A percentile compares a stretch with the other conserved stretches of the same genome.
phyloP scores from a whole-genome alignment of 2,113 vertebrate genomes.

The Arvicanthis niloticus region DNA sequence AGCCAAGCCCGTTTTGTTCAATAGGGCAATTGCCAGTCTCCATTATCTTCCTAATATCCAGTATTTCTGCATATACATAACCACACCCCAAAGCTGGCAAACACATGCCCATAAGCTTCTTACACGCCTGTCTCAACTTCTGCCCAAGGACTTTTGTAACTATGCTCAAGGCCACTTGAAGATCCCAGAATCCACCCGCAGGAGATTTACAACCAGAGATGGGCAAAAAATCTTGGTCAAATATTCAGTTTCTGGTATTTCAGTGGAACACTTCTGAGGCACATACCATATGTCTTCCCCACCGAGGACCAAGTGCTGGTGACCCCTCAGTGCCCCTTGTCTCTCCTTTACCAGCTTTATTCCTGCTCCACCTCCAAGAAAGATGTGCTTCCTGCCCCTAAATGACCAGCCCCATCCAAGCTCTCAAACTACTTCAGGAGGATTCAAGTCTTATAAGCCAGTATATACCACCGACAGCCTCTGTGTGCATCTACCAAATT shows the following conservation, averaged over 20 bases:
- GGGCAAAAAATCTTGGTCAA: background rate
- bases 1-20: background rate
- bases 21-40: background rate
- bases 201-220: background rate
- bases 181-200: background rate
- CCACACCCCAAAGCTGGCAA: background rate
- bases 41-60: no score
- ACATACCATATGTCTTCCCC: accelerated
- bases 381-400: background rate
- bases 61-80: background rate
- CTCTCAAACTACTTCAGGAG: background rate
- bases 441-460: background rate
- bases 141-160: background rate
- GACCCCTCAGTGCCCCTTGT: background rate
- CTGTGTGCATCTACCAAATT: background rate
- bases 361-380: background rate
- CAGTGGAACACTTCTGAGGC: background rate
- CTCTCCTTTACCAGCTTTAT: background rate
- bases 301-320: no score
- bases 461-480: no score
- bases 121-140: background rate
- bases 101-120: background rate
- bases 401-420: background rate
- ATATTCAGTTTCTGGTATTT: background rate
- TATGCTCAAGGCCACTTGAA: background rate